Evolutionary conservation across 2,113 vertebrate genomes (phyloP), one percentile per base, ranked within the genome.

Genomic region (Lutjanus erythropterus): DNA sequence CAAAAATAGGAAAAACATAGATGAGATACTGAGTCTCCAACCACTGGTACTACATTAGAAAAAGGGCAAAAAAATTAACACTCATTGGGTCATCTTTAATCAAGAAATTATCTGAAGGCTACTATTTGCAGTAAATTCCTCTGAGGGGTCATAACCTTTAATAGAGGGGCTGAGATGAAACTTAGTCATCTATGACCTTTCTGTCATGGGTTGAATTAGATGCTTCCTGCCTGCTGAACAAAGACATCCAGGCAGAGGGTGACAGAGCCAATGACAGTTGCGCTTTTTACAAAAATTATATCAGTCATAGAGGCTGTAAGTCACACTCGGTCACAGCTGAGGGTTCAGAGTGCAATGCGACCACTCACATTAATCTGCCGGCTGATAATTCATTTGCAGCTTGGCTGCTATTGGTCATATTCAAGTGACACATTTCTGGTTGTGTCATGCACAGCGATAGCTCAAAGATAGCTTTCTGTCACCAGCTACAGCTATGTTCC

Each of bases 381-480:
- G 6, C 59, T 75, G 68, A 75, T 89, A 86, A 52, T 25, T 49
- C 60, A 64, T 44, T 78, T 41, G 35, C 70, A 76, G 47, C 39
- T 53, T 49, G 53, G 67, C 70, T 75, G 76, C 58, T 39, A 71
- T 80, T 81, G 52, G 73, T 84, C 66, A 83, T 73, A 81, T 71
- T 86, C 78, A 87, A 80, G 74, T 80, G 52, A 81, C 81, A 87
- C 47, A 65, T 71, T 81, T 66, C 81, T 56, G 27, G 59, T 75
- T 0, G 69, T 4, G 6, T 69, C 64, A 44, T 11, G 21, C 6
- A 16, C 25, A 18, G 15, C 67, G 58, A 70, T 64, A 71, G 69
- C 59, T 71, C 76, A 29, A 67, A 88, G 88, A 92, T 93, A 93
- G 84, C 74, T 21, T 71, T 23, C 72, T 53, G 41, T 67, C 69